Evolutionary conservation across 64 coral and sea anemone species (phyloP).

Genomic region (Pocillopora verrucosa): DNA sequence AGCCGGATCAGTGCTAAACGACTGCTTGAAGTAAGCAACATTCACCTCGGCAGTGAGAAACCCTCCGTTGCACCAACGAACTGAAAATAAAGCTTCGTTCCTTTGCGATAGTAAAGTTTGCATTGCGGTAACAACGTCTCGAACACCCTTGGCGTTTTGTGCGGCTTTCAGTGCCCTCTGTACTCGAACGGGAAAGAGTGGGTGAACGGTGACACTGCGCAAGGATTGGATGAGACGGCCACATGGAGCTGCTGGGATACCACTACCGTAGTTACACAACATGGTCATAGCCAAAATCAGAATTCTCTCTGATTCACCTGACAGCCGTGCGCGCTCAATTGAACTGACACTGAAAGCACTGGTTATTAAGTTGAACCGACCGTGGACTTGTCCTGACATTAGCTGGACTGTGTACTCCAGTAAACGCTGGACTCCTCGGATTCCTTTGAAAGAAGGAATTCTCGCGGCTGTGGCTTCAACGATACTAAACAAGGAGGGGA

Average conservation of each 20-base stretch:
- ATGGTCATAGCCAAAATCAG: slow-evolving; percentile 62
- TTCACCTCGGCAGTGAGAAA: slow-evolving; percentile 9
- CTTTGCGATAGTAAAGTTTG: not conserved
- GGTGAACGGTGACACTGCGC: slow-evolving; percentile 32
- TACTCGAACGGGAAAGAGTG: slow-evolving; percentile 32
- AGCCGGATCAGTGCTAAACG: not conserved
- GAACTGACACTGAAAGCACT: slow-evolving; percentile 37
- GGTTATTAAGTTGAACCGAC: slow-evolving; percentile 52
- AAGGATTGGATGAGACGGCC: slow-evolving; percentile 22
- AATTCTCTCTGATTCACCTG: slow-evolving; percentile 65
- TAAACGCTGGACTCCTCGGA: slow-evolving; percentile 50
- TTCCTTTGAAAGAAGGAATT: slow-evolving; percentile 56
- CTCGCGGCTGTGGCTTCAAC: slow-evolving; percentile 36
- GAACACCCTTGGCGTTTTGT: not conserved
- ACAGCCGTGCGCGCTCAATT: slow-evolving; percentile 15
- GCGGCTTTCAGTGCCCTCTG: not conserved
- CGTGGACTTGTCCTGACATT: slow-evolving; percentile 24
- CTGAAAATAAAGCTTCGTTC: slow-evolving; percentile 3
- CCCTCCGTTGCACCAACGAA: slow-evolving; percentile 8
- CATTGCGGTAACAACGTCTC: slow-evolving; percentile 3
- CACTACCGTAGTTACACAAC: slow-evolving; percentile 76
- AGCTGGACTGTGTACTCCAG: slow-evolving; percentile 60
- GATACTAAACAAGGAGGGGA: slow-evolving; percentile 24
- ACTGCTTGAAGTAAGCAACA: not conserved
- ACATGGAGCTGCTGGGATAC: slow-evolving; percentile 39